A percentile compares a stretch with the other conserved stretches of the same genome.
These are phyloP conservation scores for Sphaerodactylus townsendi DNA, from an alignment of 2,113 vertebrate genomes.

Conservation along the genomic window DNA sequence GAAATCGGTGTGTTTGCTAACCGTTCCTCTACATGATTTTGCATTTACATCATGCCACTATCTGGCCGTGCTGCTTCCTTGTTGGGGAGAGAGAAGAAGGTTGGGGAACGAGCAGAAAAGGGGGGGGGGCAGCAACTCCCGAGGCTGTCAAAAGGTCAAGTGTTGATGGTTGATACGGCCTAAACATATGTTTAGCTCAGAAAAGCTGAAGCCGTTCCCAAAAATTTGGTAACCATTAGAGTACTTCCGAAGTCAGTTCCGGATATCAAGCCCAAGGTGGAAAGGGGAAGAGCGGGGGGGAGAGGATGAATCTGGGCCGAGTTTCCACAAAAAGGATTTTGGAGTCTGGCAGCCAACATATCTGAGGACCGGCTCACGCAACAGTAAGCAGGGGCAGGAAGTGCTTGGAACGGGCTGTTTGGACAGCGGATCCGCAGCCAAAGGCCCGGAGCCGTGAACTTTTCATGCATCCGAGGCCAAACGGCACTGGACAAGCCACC, in stretches of 20 bases:
- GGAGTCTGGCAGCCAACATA: constrained; percentile 74
- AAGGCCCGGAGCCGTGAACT: constrained; percentile 87
- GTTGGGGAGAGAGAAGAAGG: constrained; percentile 39
- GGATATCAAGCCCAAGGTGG: constrained; percentile 85
- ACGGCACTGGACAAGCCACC: constrained; percentile 73
- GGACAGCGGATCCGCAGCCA: constrained; percentile 85
- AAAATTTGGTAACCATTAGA: constrained; percentile 99
- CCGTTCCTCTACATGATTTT: constrained; percentile 83
- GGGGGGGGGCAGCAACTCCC: constrained; percentile 61
- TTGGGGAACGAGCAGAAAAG: not conserved
- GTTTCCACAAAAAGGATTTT: constrained; percentile 71
- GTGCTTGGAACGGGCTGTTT: constrained; percentile 81
- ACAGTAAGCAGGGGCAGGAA: constrained; percentile 84
- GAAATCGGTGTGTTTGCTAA: constrained; percentile 88
- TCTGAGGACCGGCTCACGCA: constrained; percentile 74
- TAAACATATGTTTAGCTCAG: constrained; percentile 89
- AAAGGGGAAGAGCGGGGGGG: constrained; percentile 39
- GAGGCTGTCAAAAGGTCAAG: constrained; percentile 89
- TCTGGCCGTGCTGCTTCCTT: constrained; percentile 80
- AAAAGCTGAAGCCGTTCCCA: constrained; percentile 82
- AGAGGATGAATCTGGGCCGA: constrained; percentile 44
- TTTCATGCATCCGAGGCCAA: constrained; percentile 74
- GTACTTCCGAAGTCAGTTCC: constrained; percentile 95
- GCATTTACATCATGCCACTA: constrained; percentile 91
- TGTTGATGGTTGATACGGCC: constrained; percentile 92